Conservation (phyloP, 2,888 invertebrate species). For the Leptopilina syphax region DNA sequence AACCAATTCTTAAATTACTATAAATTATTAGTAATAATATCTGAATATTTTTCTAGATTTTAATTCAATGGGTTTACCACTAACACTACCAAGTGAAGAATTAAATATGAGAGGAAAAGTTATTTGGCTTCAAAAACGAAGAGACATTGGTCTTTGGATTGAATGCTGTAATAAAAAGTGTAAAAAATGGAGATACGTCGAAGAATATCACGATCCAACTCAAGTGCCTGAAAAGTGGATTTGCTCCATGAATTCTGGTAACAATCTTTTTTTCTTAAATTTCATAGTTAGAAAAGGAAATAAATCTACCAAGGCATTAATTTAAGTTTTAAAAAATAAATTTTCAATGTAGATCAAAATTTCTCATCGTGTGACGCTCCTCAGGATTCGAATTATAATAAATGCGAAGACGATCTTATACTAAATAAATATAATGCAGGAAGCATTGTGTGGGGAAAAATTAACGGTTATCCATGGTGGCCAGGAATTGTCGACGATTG, state of each 20-base stretch:
- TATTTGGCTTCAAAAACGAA: constrained; percentile 78
- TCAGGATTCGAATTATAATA: constrained; percentile 76
- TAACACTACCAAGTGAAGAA: constrained; percentile 1
- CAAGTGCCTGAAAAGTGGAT: constrained; percentile 82
- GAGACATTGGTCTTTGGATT: constrained; percentile 80
- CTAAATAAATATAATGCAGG: constrained; percentile 81
- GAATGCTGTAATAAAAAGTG: constrained; percentile 80
- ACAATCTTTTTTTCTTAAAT: neutral
- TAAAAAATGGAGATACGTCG: constrained; percentile 80
- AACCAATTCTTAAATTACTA: no score
- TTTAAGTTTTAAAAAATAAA: constrained; percentile 11
- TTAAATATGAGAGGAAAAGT: constrained; percentile 58
- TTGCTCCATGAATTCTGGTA: constrained; percentile 81
- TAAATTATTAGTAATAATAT: no score
- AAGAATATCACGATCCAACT: constrained; percentile 79
- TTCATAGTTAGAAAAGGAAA: neutral
- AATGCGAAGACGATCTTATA: constrained; percentile 79
- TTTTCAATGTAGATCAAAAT: constrained; percentile 72
- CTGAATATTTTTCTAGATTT: neutral
- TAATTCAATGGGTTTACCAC: neutral
- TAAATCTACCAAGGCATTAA: no score
- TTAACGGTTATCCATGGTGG: constrained; percentile 84
- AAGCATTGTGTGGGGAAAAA: constrained; percentile 83
- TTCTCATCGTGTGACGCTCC: constrained; percentile 78
- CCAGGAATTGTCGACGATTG: constrained; percentile 85